Evolutionary conservation across 1,140 invertebrate genomes (phyloP).

Genomic region (Fragariocoptes setiger): DNA sequence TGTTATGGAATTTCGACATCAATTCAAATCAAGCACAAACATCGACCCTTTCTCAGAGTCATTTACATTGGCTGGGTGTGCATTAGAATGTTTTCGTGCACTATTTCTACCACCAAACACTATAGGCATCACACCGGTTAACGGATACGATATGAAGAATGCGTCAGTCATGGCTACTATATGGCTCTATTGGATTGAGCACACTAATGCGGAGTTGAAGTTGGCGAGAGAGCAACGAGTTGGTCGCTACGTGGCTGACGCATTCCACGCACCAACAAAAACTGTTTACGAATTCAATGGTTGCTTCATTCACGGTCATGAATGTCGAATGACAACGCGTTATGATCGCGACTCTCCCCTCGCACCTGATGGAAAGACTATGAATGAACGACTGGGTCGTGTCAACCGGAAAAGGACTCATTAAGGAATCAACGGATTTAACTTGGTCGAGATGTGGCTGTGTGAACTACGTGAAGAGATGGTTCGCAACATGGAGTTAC

Average conservation of each 20-base stretch:
- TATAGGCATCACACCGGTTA: background rate
- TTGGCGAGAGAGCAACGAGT: background rate
- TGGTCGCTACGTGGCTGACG: conserved; percentile 2
- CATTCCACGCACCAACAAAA: background rate
- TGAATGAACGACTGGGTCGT: background rate
- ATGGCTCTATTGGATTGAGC: conserved; percentile 1
- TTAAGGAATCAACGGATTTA: background rate
- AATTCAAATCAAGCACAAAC: background rate
- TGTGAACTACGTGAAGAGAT: too few relatives aligned
- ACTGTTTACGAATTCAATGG: conserved; percentile 4
- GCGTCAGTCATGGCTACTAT: background rate
- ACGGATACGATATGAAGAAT: background rate
- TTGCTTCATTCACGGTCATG: conserved; percentile 3
- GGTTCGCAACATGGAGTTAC: too few relatives aligned
- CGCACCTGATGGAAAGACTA: background rate
- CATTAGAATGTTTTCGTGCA: background rate
- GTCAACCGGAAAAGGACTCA: background rate
- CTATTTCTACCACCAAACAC: background rate
- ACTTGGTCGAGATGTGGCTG: conserved; percentile 2
- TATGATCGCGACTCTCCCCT: background rate
- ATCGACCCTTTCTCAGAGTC: conserved; percentile 3
- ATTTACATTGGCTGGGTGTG: background rate
- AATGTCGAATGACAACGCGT: background rate
- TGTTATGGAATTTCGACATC: background rate
- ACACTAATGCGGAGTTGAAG: background rate